A percentile compares a stretch with the other conserved stretches of the same genome.
These are phyloP conservation scores for Tadarida brasiliensis DNA, from an alignment of 2,797 vertebrate genomes.

Conservation along the genomic window DNA sequence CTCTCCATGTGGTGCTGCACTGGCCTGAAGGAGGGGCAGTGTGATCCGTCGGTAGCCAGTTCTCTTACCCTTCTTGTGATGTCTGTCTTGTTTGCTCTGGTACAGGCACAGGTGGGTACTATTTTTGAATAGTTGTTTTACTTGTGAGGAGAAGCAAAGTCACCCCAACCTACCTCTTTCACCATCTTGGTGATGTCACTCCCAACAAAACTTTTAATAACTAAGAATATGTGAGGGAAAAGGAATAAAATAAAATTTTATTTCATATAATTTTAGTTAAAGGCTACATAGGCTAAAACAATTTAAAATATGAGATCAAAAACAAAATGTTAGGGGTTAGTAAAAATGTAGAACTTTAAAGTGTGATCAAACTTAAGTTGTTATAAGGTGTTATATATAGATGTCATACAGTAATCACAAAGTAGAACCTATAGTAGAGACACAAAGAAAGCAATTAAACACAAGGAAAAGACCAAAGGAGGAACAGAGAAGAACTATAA, in stretches of 20 bases:
- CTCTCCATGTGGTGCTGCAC: not conserved
- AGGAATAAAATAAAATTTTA: not conserved
- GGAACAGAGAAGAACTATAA: not conserved
- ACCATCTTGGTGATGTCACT: not conserved
- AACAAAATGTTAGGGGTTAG: not conserved
- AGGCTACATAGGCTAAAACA: not conserved
- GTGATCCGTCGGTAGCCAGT: not conserved
- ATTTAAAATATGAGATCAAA: not conserved
- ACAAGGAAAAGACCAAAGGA: not conserved
- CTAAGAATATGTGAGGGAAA: not conserved
- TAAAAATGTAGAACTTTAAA: not conserved
- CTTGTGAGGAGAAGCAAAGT: not conserved
- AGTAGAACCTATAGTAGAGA: not conserved
- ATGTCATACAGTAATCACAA: not conserved
- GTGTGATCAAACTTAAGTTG: not conserved
- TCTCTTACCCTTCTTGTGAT: not conserved
- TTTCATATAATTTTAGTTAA: not conserved
- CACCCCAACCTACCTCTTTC: not conserved
- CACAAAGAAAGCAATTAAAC: not conserved
- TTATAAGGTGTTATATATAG: not conserved
- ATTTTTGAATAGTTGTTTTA: too few relatives aligned
- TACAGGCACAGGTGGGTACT: not conserved
- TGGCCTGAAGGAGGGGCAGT: not conserved
- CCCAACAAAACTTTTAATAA: not conserved
- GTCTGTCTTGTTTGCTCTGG: not conserved